These are phyloP conservation scores for Orchesella cincta DNA, from an alignment of 1,140 invertebrate genomes.

Conservation along the genomic window DNA sequence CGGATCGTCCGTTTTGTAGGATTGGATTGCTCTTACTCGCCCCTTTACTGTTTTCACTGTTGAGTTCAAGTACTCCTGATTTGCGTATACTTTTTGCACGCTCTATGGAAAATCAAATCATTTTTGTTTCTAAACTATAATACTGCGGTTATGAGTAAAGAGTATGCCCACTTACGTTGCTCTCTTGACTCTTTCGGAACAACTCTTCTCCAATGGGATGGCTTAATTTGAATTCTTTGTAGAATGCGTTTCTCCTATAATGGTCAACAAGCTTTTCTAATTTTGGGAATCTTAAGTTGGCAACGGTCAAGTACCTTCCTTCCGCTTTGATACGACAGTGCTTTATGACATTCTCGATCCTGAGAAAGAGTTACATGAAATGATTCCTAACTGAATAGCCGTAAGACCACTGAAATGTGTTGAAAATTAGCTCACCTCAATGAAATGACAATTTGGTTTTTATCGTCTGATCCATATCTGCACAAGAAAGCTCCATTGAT, in stretches of 20 bases:
- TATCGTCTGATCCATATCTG: conserved; percentile 68
- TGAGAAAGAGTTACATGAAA: too few species aligned
- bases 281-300: conserved; percentile 75
- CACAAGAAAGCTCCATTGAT: conserved; percentile 84
- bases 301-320: conserved; percentile 84
- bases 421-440: too few species aligned
- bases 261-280: conserved; percentile 86
- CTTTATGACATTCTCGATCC: conserved; percentile 83
- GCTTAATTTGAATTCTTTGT: conserved; percentile 81
- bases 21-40: neutral
- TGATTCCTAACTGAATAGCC: too few species aligned
- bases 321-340: conserved; percentile 90
- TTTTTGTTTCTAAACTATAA: neutral
- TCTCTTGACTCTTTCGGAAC: neutral
- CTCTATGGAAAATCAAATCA: neutral
- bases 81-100: neutral
- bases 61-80: neutral
- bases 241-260: conserved; percentile 85
- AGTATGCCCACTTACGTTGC: neutral
- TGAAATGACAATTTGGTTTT: conserved; percentile 78
- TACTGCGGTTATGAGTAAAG: neutral
- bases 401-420: too few species aligned
- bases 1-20: neutral
- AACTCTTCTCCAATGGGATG: conserved; percentile 78
- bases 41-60: conserved; percentile 1